Conservation (phyloP, 2,888 invertebrate species). For the Xanthostigma xanthostigma region DNA sequence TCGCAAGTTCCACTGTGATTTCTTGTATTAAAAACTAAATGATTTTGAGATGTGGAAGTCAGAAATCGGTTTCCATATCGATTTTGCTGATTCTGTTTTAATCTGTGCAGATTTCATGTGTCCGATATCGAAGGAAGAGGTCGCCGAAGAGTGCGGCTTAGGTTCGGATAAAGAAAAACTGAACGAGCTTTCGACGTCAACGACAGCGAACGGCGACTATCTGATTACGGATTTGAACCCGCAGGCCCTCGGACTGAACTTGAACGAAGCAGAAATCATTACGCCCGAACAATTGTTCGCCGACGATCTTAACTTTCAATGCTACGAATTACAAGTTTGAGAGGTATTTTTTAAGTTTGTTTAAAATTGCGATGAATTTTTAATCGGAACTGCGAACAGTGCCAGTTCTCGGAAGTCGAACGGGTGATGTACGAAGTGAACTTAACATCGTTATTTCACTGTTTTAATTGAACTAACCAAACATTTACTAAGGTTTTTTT, state of each 20-base stretch:
- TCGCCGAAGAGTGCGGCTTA: conserved; percentile 63
- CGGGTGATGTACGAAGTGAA: no score
- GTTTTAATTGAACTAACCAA: no score
- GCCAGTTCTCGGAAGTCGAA: no score
- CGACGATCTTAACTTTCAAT: conserved; percentile 34
- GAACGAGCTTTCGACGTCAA: conserved; percentile 6
- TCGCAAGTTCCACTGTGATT: no score
- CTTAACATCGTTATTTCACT: no score
- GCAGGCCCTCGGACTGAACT: conserved; percentile 31
- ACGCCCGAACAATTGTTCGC: conserved; percentile 34
- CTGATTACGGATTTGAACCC: conserved; percentile 39
- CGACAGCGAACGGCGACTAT: conserved; percentile 25
- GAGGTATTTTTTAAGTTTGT: background rate
- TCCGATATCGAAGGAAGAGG: conserved; percentile 60
- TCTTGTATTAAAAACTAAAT: no score
- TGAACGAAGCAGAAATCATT: conserved; percentile 34
- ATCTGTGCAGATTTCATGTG: conserved; percentile 35
- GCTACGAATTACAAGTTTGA: conserved; percentile 29
- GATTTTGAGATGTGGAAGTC: no score
- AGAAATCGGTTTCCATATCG: no score
- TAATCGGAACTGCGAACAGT: no score
- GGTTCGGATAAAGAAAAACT: conserved; percentile 21
- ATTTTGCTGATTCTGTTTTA: conserved; percentile 2
- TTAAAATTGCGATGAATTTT: no score
- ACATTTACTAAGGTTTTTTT: no score